These are phyloP conservation scores for Ligdia adustata DNA, from an alignment of 2,888 invertebrate genomes.

Conservation along the genomic window DNA sequence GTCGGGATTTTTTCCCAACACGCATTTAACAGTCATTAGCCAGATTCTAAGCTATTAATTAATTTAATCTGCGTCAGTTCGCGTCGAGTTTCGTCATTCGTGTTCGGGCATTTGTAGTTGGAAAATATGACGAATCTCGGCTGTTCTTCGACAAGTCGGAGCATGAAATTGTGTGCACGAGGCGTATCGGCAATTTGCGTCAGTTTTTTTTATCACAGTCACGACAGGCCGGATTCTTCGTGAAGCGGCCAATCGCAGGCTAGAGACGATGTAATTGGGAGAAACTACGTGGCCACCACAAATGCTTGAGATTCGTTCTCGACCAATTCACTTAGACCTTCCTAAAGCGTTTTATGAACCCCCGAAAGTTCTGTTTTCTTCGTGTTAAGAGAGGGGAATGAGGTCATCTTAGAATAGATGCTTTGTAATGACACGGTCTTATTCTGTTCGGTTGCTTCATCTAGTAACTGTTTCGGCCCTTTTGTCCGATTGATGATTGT, in stretches of 20 bases:
- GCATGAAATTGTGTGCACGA: conserved; percentile 83
- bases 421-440: conserved; percentile 69
- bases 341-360: conserved; percentile 50
- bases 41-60: conserved; percentile 59
- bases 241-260: conserved; percentile 73
- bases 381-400: conserved; percentile 42
- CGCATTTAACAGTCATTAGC: conserved; percentile 66
- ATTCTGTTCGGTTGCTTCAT: conserved; percentile 60
- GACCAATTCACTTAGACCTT: conserved; percentile 60
- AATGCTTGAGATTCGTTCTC: conserved; percentile 70
- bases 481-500: conserved; percentile 70
- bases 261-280: conserved; percentile 81
- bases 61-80: conserved; percentile 55
- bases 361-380: conserved; percentile 32
- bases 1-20: conserved; percentile 44
- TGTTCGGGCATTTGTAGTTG: conserved; percentile 59
- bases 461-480: conserved; percentile 72
- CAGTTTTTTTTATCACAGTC: conserved; percentile 81
- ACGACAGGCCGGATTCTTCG: conserved; percentile 81
- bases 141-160: conserved; percentile 68
- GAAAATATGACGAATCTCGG: conserved; percentile 79
- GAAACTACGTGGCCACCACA: conserved; percentile 78
- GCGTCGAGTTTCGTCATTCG: conserved; percentile 39
- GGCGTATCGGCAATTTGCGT: conserved; percentile 83
- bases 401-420: conserved; percentile 56